phyloP scores from a whole-genome alignment of 2,797 vertebrate species.

The Gorsachius magnificus region DNA sequence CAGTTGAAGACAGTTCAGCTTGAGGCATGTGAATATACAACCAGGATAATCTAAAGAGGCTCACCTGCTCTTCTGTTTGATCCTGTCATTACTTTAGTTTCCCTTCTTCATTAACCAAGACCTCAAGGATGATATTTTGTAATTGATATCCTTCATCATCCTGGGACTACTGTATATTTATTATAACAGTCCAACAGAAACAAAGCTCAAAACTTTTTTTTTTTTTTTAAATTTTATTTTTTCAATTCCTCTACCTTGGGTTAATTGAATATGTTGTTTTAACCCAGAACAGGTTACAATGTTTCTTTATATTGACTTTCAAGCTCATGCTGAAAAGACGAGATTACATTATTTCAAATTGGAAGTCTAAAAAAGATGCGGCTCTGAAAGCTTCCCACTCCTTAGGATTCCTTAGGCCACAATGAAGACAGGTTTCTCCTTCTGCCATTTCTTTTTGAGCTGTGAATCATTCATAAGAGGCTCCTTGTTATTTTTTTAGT shows the following conservation, averaged over 20 bases:
- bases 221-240: too few species aligned
- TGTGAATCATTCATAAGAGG: not conserved
- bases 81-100: not conserved
- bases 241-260: not conserved
- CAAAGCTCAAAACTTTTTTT: not conserved
- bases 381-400: not conserved
- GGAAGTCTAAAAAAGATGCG: not conserved
- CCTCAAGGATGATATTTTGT: not conserved
- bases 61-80: not conserved
- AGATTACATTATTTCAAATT: not conserved
- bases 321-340: not conserved
- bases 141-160: not conserved
- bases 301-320: not conserved
- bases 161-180: not conserved
- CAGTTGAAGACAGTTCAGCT: not conserved
- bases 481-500: not conserved
- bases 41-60: not conserved
- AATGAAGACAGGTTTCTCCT: not conserved
- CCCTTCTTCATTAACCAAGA: not conserved
- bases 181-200: not conserved
- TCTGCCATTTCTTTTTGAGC: not conserved
- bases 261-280: not conserved
- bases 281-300: not conserved
- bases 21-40: not conserved
- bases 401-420: not conserved